Percentiles rank a stretch among this genome's conserved stretches.
Conservation (phyloP, 2,888 invertebrate species). For the Eristalis arbustorum region DNA sequence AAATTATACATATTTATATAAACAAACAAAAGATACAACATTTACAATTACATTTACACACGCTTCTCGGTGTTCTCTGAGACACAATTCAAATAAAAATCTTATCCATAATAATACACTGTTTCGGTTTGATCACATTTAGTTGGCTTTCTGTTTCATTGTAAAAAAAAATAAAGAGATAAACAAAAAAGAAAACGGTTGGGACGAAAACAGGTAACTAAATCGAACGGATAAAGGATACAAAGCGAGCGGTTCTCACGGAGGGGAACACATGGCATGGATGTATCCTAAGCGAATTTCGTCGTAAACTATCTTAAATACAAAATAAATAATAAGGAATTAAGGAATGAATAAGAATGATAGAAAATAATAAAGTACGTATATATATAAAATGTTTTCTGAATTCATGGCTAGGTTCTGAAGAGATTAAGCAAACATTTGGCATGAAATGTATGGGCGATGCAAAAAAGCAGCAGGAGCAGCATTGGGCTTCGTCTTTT, state of each 20-base stretch:
- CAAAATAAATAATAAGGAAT: constrained; percentile 45
- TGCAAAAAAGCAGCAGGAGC: constrained; percentile 8
- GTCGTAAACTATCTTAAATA: constrained; percentile 30
- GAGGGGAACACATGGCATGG: constrained; percentile 35
- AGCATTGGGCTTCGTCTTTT: constrained; percentile 20
- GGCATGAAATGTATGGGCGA: constrained; percentile 23
- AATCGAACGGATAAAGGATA: constrained; percentile 4
- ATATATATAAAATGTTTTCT: constrained; percentile 33
- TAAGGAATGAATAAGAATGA: constrained; percentile 10
- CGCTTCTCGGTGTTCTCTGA: constrained; percentile 13
- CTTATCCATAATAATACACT: constrained; percentile 65
- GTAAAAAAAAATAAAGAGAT: neutral
- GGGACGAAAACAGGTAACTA: constrained; percentile 3
- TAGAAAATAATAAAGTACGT: constrained; percentile 9
- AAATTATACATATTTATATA: neutral
- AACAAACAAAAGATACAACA: neutral
- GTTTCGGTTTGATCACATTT: constrained; percentile 66
- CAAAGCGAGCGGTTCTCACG: constrained; percentile 15
- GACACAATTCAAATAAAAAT: constrained; percentile 18
- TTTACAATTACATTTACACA: neutral
- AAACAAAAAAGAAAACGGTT: neutral
- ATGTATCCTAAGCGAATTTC: neutral
- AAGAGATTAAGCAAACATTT: constrained; percentile 63
- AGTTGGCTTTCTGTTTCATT: constrained; percentile 35
- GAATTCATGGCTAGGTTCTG: constrained; percentile 55